Conservation (phyloP, 2,888 invertebrate species). For the Mamestra brassicae region DNA sequence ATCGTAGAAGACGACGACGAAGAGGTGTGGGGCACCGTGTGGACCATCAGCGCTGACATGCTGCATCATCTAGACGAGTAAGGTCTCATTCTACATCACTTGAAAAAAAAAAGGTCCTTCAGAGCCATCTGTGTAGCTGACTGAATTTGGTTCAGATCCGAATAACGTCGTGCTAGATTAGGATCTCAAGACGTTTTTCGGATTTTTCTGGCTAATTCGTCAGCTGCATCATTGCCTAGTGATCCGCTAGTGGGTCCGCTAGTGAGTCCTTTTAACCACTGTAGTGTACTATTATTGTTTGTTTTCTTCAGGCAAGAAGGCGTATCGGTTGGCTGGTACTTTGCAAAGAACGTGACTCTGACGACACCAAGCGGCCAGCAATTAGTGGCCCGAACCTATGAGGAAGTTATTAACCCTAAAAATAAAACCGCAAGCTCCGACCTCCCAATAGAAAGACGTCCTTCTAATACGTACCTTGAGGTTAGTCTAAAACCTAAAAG, state of each 20-base stretch:
- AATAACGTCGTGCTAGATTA: no score
- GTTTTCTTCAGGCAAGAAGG: constrained; percentile 91
- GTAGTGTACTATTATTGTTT: not conserved
- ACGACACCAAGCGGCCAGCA: constrained; percentile 83
- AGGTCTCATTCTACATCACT: constrained; percentile 49
- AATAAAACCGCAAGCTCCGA: constrained; percentile 75
- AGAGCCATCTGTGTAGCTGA: no score
- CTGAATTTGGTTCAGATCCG: no score
- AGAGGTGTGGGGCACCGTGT: constrained; percentile 93
- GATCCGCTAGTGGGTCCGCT: no score
- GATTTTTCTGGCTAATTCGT: no score
- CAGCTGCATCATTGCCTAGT: no score
- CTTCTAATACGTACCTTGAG: constrained; percentile 61
- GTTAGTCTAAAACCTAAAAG: constrained; percentile 29
- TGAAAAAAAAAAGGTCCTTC: not conserved
- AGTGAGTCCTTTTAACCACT: no score
- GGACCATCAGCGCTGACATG: constrained; percentile 91
- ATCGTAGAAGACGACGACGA: constrained; percentile 91
- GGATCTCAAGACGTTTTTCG: no score
- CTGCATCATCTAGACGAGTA: constrained; percentile 92
- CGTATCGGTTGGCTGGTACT: constrained; percentile 91
- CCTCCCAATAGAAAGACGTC: constrained; percentile 83
- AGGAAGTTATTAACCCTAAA: constrained; percentile 88
- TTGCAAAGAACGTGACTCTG: constrained; percentile 90
- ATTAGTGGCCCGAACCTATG: constrained; percentile 91